Conservation (phyloP, 2,888 invertebrate genomes). For the Melipona beecheii region DNA sequence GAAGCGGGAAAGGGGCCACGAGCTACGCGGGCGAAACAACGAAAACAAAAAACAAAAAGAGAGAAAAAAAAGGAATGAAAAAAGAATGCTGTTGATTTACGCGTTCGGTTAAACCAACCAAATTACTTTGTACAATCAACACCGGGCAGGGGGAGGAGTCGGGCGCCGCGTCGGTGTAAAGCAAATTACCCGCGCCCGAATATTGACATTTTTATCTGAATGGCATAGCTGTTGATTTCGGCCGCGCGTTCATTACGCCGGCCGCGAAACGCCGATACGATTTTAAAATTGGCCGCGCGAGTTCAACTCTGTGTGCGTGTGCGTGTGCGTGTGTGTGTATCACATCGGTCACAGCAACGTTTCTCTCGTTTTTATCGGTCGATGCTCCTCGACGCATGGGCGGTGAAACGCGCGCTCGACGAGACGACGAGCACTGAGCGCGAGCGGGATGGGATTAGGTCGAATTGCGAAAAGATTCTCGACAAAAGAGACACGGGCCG, state of each 20-base stretch:
- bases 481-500: neutral
- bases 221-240: constrained; percentile 66
- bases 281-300: constrained; percentile 41
- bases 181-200: constrained; percentile 68
- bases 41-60: neutral
- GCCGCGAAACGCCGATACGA: constrained; percentile 34
- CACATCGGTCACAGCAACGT: neutral
- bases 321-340: neutral
- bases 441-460: neutral
- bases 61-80: constrained; percentile 13
- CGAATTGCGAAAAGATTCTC: neutral
- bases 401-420: neutral
- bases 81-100: constrained; percentile 66
- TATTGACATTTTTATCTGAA: constrained; percentile 73
- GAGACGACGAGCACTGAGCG: neutral
- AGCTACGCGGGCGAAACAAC: neutral
- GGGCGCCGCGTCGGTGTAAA: constrained; percentile 58
- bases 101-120: constrained; percentile 70
- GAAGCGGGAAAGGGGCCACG: neutral
- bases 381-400: neutral
- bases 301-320: neutral
- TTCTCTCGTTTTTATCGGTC: neutral
- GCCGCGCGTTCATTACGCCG: constrained; percentile 10
- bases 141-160: neutral
- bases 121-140: constrained; percentile 75